Conservation (phyloP, 2,888 invertebrate species). For the Metellina segmentata region DNA sequence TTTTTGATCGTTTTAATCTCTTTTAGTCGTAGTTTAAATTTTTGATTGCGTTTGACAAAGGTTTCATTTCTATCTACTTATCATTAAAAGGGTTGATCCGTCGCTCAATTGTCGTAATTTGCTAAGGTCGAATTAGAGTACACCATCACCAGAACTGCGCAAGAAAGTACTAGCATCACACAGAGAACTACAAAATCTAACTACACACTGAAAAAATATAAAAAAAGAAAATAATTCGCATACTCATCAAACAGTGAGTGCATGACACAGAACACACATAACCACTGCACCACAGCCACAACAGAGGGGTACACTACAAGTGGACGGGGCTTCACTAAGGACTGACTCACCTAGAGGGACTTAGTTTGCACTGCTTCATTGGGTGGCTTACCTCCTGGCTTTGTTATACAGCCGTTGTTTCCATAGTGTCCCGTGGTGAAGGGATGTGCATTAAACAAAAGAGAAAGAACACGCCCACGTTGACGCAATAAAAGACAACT, state of each 20-base stretch:
- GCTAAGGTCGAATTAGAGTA: too few relatives aligned
- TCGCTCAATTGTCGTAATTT: too few relatives aligned
- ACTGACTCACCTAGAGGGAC: slow-evolving; percentile 57
- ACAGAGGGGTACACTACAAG: not conserved
- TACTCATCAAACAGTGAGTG: not conserved
- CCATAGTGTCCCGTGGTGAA: slow-evolving; percentile 76
- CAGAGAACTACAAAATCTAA: not conserved
- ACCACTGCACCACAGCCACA: not conserved
- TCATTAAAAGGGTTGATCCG: too few relatives aligned
- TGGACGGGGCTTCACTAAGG: not conserved
- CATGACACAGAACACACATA: not conserved
- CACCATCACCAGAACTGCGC: not conserved
- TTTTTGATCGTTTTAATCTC: too few relatives aligned
- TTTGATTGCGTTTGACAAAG: too few relatives aligned
- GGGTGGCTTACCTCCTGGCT: slow-evolving; percentile 55
- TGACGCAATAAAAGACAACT: slow-evolving; percentile 60
- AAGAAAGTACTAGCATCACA: not conserved
- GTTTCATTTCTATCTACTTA: too few relatives aligned
- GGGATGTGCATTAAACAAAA: slow-evolving; percentile 76
- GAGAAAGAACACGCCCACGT: slow-evolving; percentile 74
- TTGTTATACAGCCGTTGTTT: slow-evolving; percentile 76
- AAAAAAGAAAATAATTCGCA: not conserved
- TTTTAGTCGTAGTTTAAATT: too few relatives aligned
- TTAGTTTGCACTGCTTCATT: slow-evolving; percentile 49
- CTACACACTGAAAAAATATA: not conserved